These are phyloP conservation scores for Hippolais icterina DNA, from an alignment of 2,113 vertebrate genomes.

Conservation along the genomic window DNA sequence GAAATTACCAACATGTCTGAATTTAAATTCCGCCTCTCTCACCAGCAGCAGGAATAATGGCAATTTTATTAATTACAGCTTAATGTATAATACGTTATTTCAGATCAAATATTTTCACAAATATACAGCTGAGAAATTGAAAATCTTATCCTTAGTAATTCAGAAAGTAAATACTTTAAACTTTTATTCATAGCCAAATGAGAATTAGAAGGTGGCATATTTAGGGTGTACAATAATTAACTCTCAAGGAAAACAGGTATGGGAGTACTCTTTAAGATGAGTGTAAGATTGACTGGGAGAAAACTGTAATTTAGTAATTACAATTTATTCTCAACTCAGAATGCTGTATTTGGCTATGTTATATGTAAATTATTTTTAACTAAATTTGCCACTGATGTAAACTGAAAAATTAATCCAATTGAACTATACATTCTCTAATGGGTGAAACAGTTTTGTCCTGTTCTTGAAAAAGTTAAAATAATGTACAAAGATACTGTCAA, in stretches of 20 bases:
- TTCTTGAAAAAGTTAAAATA: neutral
- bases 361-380: neutral
- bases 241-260: neutral
- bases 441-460: neutral
- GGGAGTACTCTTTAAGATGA: neutral
- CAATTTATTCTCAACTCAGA: neutral
- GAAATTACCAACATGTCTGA: neutral
- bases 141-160: neutral
- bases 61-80: neutral
- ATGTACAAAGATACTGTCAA: neutral
- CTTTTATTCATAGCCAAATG: neutral
- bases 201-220: neutral
- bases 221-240: neutral
- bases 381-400: neutral
- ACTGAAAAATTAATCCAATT: neutral
- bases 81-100: neutral
- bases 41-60: neutral
- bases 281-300: neutral
- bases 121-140: neutral
- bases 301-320: neutral
- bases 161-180: neutral
- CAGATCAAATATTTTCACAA: constrained; percentile 1
- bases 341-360: neutral
- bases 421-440: neutral
- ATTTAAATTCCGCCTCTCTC: neutral